phyloP scores from a whole-genome alignment of 2,888 invertebrate genomes.

The Agriopis leucophaearia region DNA sequence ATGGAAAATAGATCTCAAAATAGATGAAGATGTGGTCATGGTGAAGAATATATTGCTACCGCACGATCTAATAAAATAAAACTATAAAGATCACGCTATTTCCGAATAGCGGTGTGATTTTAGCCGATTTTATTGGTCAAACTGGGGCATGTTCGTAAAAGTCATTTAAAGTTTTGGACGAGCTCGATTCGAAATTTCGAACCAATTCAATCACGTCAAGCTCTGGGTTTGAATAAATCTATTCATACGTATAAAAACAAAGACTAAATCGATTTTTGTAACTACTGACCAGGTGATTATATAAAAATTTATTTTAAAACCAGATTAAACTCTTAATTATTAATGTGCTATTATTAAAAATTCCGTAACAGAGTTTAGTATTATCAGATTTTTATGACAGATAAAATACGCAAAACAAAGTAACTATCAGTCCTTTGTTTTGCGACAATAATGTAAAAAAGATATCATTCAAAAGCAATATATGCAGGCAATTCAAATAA shows the following conservation, averaged over 20 bases:
- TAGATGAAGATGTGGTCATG: conserved; percentile 34
- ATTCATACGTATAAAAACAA: background rate
- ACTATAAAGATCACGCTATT: conserved; percentile 27
- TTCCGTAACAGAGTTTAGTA: too few relatives aligned
- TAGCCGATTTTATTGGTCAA: conserved; percentile 13
- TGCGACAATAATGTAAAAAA: background rate
- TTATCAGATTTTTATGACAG: too few relatives aligned
- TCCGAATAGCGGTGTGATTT: conserved; percentile 24
- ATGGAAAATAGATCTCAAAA: conserved; percentile 32
- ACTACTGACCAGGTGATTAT: background rate
- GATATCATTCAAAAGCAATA: too few relatives aligned
- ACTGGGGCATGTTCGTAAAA: conserved; percentile 12
- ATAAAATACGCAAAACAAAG: background rate
- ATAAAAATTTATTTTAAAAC: background rate
- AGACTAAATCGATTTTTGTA: background rate
- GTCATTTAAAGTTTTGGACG: conserved; percentile 5
- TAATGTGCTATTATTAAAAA: too few relatives aligned
- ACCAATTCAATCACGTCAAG: conserved; percentile 6
- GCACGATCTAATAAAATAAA: conserved; percentile 27
- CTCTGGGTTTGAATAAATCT: conserved; percentile 5
- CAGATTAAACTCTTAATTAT: background rate
- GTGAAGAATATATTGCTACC: conserved; percentile 31
- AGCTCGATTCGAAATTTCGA: conserved; percentile 8
- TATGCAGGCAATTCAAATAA: background rate
- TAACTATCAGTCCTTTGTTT: background rate